These are phyloP conservation scores for Tupaia chinensis DNA, from an alignment of 2,113 vertebrate genomes.

Conservation along the genomic window DNA sequence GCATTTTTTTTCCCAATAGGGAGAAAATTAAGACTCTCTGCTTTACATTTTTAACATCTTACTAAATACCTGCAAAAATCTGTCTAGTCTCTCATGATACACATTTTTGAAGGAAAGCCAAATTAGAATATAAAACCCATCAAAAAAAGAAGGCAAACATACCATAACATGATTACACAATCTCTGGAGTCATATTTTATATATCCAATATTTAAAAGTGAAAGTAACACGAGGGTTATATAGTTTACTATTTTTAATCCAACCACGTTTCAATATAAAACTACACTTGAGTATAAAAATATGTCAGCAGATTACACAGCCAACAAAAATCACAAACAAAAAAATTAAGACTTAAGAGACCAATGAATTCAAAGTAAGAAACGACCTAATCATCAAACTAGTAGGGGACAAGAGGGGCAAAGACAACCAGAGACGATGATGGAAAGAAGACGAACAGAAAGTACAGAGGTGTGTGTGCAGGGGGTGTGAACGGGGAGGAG, in stretches of 20 bases:
- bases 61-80: conserved; percentile 86
- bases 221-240: conserved; percentile 86
- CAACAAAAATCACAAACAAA: conserved; percentile 83
- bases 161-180: conserved; percentile 84
- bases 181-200: conserved; percentile 80
- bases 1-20: conserved; percentile 83
- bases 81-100: conserved; percentile 86
- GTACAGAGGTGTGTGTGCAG: not conserved
- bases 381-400: conserved; percentile 77
- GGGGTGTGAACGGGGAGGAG: not conserved
- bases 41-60: conserved; percentile 86
- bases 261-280: conserved; percentile 88
- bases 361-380: conserved; percentile 79
- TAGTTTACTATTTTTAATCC: conserved; percentile 81
- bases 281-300: conserved; percentile 91
- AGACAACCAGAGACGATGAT: not conserved
- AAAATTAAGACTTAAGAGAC: conserved; percentile 82
- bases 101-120: conserved; percentile 84
- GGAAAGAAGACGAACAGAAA: not conserved
- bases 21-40: conserved; percentile 85
- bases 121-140: conserved; percentile 86
- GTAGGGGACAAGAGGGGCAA: not conserved
- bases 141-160: conserved; percentile 86
- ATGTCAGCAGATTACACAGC: conserved; percentile 92
- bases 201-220: conserved; percentile 83